These are phyloP conservation scores for Saxicola maurus DNA, from an alignment of 2,797 vertebrate species.

Conservation along the genomic window DNA sequence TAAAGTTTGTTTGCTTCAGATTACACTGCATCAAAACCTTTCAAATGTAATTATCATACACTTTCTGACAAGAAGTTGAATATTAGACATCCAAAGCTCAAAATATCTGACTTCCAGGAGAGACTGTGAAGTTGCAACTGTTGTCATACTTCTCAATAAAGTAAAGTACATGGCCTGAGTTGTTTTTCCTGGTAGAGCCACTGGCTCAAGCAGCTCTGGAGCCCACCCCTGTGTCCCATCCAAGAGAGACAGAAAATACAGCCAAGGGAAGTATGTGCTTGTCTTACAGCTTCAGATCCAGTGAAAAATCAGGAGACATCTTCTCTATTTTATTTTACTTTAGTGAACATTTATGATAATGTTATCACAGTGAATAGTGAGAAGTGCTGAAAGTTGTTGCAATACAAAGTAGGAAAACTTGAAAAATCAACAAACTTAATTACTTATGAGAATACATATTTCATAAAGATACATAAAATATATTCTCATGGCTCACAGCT, in stretches of 20 bases:
- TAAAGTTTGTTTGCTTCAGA: background rate
- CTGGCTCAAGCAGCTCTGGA: background rate
- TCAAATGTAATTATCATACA: background rate
- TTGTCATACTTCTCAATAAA: background rate
- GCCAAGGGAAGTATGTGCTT: background rate
- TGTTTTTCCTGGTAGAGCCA: background rate
- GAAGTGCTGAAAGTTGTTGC: background rate
- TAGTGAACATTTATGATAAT: background rate
- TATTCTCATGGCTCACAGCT: background rate
- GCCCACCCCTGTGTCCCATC: rapidly evolving
- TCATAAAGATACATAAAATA: background rate
- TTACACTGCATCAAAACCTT: background rate
- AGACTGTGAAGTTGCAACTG: background rate
- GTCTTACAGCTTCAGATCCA: background rate
- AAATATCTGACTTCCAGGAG: background rate
- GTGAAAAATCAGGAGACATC: background rate
- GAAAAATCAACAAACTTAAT: background rate
- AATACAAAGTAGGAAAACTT: background rate
- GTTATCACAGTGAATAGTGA: background rate
- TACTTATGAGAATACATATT: background rate
- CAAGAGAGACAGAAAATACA: background rate
- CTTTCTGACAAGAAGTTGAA: background rate
- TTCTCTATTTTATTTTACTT: background rate
- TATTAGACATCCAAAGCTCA: background rate
- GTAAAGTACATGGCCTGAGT: background rate